Evolutionary conservation across 53 echinoderm and acorn worm species (phyloP).

Genomic region (Holothuria leucospilota): DNA sequence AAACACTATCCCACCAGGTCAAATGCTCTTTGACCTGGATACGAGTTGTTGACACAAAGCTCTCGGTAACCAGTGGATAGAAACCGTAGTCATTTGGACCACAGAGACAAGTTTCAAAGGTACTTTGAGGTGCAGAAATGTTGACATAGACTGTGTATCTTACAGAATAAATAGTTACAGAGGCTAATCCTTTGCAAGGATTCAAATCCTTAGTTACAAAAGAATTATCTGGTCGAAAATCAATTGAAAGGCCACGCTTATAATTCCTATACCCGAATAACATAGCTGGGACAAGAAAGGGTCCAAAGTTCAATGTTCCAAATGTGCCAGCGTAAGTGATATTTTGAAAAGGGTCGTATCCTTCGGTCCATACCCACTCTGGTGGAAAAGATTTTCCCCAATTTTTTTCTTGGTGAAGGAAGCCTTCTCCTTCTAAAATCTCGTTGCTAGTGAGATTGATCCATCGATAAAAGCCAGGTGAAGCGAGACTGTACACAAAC

Average conservation of each 20-base stretch:
- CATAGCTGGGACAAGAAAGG: conserved; percentile 58
- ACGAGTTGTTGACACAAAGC: conserved; percentile 58
- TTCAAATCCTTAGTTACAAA: conserved; percentile 19
- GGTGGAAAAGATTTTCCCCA: conserved; percentile 83
- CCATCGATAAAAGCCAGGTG: conserved; percentile 73
- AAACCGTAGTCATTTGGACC: conserved; percentile 80
- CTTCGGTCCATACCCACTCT: conserved; percentile 86
- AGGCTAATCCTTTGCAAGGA: conserved; percentile 62
- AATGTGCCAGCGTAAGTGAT: conserved; percentile 74
- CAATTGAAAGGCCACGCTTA: conserved; percentile 47
- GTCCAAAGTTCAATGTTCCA: conserved; percentile 57
- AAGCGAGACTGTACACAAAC: conserved; percentile 87
- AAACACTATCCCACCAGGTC: conserved; percentile 5
- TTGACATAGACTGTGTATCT: conserved; percentile 56
- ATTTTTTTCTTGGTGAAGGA: conserved; percentile 88
- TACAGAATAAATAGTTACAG: conserved; percentile 41
- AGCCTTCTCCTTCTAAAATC: conserved; percentile 43
- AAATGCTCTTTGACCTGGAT: conserved; percentile 39
- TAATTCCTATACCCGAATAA: conserved; percentile 80
- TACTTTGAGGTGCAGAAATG: conserved; percentile 45
- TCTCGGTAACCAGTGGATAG: conserved; percentile 67
- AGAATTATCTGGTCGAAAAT: conserved; percentile 78
- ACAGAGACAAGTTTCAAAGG: conserved; percentile 69
- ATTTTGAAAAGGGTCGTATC: conserved; percentile 29
- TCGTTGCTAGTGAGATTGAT: conserved; percentile 54